phyloP scores from a whole-genome alignment of 1,140 invertebrate genomes.

The Ruditapes philippinarum region DNA sequence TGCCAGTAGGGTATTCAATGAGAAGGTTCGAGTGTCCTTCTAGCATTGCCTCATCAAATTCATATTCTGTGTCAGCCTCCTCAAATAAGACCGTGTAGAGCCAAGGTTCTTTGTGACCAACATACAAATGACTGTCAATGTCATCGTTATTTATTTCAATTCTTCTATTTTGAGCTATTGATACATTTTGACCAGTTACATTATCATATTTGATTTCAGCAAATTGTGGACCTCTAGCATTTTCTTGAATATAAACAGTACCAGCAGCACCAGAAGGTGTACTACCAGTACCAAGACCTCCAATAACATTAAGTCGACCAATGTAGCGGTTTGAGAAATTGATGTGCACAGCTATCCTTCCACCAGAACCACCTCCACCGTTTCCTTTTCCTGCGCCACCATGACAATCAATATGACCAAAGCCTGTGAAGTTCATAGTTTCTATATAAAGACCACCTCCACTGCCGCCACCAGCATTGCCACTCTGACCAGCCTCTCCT shows the following conservation, averaged over 20 bases:
- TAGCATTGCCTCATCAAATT: constrained; percentile 79
- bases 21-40: constrained; percentile 77
- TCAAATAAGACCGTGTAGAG: constrained; percentile 78
- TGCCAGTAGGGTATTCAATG: constrained; percentile 76
- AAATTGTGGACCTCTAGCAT: constrained; percentile 79
- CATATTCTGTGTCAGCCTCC: constrained; percentile 71
- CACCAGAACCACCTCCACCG: constrained; percentile 78
- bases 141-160: constrained; percentile 78
- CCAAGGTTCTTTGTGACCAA: constrained; percentile 77
- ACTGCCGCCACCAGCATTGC: constrained; percentile 78
- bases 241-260: constrained; percentile 80
- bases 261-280: constrained; percentile 78
- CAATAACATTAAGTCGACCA: constrained; percentile 74
- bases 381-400: constrained; percentile 72
- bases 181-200: constrained; percentile 54
- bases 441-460: constrained; percentile 77
- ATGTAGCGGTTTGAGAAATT: constrained; percentile 77
- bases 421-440: constrained; percentile 81
- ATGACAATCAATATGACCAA: constrained; percentile 77
- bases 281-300: constrained; percentile 71
- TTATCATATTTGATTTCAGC: constrained; percentile 81
- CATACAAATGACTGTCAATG: constrained; percentile 75
- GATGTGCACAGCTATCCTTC: constrained; percentile 77
- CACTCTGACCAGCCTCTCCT: constrained; percentile 72
- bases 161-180: constrained; percentile 70